These are phyloP conservation scores for Ephydatia muelleri DNA, from an alignment of 37 sponge, comb jelly and placozoan species.

Conservation along the genomic window DNA sequence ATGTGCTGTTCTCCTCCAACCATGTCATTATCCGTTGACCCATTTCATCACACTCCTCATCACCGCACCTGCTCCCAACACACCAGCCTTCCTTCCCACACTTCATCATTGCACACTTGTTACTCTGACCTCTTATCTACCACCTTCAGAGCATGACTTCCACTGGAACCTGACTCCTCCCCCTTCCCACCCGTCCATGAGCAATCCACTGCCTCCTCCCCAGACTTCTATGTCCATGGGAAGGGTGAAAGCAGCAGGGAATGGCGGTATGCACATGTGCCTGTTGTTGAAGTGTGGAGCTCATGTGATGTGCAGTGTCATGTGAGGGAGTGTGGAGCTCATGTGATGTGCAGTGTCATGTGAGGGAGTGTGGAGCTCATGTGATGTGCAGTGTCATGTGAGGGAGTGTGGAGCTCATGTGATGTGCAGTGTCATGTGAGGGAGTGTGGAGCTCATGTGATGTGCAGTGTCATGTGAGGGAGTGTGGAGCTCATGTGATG, in stretches of 20 bases:
- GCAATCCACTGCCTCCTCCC: constrained; percentile 24
- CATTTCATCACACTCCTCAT: too few relatives aligned
- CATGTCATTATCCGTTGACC: too few relatives aligned
- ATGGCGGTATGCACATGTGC: background rate
- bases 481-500: background rate
- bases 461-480: too few relatives aligned
- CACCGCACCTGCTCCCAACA: too few relatives aligned
- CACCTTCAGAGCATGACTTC: constrained; percentile 62
- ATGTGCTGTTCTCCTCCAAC: too few relatives aligned
- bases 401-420: constrained; percentile 4
- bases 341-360: background rate
- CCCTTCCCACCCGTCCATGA: constrained; percentile 15
- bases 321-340: background rate
- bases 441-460: background rate
- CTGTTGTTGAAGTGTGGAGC: constrained; percentile 7
- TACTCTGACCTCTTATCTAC: background rate
- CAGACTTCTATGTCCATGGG: background rate
- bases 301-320: constrained; percentile 13
- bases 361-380: background rate
- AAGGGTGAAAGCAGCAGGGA: background rate
- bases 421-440: constrained; percentile 20
- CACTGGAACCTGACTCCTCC: constrained; percentile 56
- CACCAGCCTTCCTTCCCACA: too few relatives aligned
- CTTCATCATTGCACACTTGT: too few relatives aligned
- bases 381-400: background rate